Evolutionary conservation across 2,797 vertebrate genomes (phyloP).

Genomic region (Pangasius larnaudii): DNA sequence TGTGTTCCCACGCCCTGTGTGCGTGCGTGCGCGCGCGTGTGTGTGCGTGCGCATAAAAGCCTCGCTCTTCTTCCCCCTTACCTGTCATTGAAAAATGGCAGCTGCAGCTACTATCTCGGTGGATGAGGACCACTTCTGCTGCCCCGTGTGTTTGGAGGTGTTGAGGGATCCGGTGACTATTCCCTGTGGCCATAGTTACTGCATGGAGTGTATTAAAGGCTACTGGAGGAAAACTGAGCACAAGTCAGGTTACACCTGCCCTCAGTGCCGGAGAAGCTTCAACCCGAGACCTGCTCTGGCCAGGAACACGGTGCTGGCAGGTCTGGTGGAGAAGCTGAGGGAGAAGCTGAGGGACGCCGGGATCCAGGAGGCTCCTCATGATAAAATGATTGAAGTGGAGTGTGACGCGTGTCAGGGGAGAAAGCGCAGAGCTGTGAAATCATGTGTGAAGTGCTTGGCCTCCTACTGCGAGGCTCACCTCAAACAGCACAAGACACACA

Average conservation of each 20-base stretch:
- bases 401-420: constrained; percentile 85
- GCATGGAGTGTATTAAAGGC: constrained; percentile 74
- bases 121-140: constrained; percentile 76
- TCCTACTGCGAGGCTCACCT: constrained; percentile 82
- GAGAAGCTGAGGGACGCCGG: constrained; percentile 54
- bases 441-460: constrained; percentile 83
- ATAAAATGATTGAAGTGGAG: constrained; percentile 43
- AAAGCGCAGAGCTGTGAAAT: constrained; percentile 82
- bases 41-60: constrained; percentile 55
- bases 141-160: constrained; percentile 74
- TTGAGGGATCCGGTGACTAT: constrained; percentile 76
- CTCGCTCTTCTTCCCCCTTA: constrained; percentile 49
- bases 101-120: constrained; percentile 70
- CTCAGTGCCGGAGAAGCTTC: constrained; percentile 75
- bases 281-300: constrained; percentile 70
- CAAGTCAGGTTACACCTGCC: constrained; percentile 72
- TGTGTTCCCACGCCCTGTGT: constrained; percentile 43
- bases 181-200: constrained; percentile 78
- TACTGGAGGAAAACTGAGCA: constrained; percentile 73
- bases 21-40: constrained; percentile 21
- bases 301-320: constrained; percentile 72
- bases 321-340: constrained; percentile 71
- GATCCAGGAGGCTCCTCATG: not conserved
- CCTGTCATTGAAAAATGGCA: constrained; percentile 35
- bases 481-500: constrained; percentile 74